phyloP scores from a whole-genome alignment of 2,113 vertebrate genomes.

The Lanius ludovicianus region DNA sequence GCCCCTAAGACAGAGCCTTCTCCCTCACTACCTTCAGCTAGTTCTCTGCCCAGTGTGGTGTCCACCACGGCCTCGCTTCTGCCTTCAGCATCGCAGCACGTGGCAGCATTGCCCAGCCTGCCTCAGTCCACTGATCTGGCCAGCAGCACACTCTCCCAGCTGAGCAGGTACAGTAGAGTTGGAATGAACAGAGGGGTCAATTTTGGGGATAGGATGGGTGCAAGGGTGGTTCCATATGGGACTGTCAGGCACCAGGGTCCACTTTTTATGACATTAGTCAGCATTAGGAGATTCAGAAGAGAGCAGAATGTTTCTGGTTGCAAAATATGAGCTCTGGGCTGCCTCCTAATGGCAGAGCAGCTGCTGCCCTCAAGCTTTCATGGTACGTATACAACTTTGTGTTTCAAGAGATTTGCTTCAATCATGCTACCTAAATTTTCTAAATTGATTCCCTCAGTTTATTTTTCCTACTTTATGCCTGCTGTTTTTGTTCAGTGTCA shows the following conservation, averaged over 20 bases:
- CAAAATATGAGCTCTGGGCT: background rate
- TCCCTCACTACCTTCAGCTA: constrained; percentile 71
- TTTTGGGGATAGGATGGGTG: background rate
- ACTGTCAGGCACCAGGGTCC: background rate
- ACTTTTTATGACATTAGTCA: background rate
- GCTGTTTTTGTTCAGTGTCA: background rate
- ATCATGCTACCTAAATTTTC: background rate
- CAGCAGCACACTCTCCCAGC: constrained; percentile 81
- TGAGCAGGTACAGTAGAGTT: constrained; percentile 83
- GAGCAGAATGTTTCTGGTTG: background rate
- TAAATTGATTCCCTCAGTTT: background rate
- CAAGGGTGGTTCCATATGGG: background rate
- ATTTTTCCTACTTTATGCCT: background rate
- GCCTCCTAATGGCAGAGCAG: background rate
- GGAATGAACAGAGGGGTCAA: background rate
- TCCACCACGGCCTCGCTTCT: constrained; percentile 79
- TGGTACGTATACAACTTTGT: background rate
- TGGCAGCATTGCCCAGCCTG: constrained; percentile 78
- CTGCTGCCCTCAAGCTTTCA: background rate
- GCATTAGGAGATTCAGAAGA: background rate
- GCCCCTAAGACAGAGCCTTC: constrained; percentile 84
- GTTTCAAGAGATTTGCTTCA: background rate
- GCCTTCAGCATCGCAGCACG: constrained; percentile 78
- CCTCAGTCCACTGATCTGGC: constrained; percentile 79
- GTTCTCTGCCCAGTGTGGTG: constrained; percentile 76